Percentiles rank a stretch among this genome's conserved stretches.
Conservation (phyloP, 1,140 invertebrate species). For the Bombus difficillimus region DNA sequence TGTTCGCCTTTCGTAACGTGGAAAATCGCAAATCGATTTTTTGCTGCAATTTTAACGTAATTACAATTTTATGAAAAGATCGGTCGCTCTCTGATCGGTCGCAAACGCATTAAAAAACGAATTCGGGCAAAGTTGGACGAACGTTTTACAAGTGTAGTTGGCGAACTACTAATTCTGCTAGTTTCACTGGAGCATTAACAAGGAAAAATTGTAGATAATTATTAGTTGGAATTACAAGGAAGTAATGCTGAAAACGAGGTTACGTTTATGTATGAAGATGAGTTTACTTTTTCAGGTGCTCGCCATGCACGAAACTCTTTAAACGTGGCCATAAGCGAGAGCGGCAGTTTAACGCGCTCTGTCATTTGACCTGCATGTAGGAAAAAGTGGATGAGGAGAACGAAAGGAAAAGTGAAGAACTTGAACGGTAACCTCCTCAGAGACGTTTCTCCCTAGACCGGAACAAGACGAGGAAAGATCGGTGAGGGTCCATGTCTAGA, state of each 20-base stretch:
- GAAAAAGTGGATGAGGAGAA: slow-evolving; percentile 36
- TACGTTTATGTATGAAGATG: slow-evolving; percentile 3
- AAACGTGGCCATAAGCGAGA: slow-evolving; percentile 25
- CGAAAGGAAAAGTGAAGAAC: slow-evolving; percentile 64
- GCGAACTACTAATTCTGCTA: background rate
- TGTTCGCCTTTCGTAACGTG: background rate
- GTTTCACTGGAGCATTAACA: background rate
- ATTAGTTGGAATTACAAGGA: background rate
- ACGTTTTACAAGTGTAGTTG: background rate
- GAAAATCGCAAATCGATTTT: background rate
- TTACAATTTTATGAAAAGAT: background rate
- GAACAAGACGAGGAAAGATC: slow-evolving; percentile 67
- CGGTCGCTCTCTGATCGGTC: background rate
- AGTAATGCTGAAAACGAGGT: background rate
- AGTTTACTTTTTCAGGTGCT: slow-evolving; percentile 5
- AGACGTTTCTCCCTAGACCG: slow-evolving; percentile 55
- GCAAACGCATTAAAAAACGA: too few relatives aligned
- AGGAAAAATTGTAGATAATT: background rate
- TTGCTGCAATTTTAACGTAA: background rate
- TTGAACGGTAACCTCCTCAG: slow-evolving; percentile 66
- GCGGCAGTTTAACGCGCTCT: slow-evolving; percentile 20
- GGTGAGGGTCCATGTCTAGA: slow-evolving; percentile 67
- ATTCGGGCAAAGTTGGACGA: background rate
- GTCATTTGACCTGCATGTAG: slow-evolving; percentile 51
- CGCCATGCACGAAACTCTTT: slow-evolving; percentile 15